Conservation (phyloP, 2,888 invertebrate genomes). For the Scotopteryx bipunctaria region DNA sequence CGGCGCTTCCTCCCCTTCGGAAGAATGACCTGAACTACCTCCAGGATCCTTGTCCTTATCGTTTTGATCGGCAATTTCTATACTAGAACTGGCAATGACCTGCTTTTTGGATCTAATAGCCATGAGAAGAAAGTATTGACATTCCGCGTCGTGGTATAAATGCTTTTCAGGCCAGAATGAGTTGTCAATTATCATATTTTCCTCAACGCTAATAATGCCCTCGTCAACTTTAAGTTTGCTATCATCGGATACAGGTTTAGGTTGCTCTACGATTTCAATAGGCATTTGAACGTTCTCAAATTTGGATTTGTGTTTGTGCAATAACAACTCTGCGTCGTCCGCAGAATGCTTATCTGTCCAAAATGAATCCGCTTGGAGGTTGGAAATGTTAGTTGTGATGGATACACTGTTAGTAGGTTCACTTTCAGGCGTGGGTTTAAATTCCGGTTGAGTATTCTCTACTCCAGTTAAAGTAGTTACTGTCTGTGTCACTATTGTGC, state of each 20-base stretch:
- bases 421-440: constrained; percentile 29
- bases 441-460: constrained; percentile 20
- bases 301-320: constrained; percentile 51
- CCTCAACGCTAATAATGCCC: constrained; percentile 49
- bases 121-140: constrained; percentile 81
- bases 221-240: constrained; percentile 36
- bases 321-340: constrained; percentile 83
- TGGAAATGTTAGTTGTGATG: constrained; percentile 58
- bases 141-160: constrained; percentile 87
- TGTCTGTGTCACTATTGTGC: constrained; percentile 22
- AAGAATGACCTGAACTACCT: constrained; percentile 83
- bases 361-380: constrained; percentile 80
- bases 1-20: constrained; percentile 66
- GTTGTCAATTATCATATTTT: constrained; percentile 69
- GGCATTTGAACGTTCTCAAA: constrained; percentile 26
- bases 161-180: constrained; percentile 85
- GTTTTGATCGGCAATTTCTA: constrained; percentile 72
- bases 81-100: constrained; percentile 46
- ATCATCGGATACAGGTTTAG: constrained; percentile 29
- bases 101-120: constrained; percentile 70
- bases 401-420: constrained; percentile 55
- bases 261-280: constrained; percentile 27
- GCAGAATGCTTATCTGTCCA: constrained; percentile 83
- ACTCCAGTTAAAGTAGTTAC: constrained; percentile 17
- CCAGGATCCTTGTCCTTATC: constrained; percentile 85